These are phyloP conservation scores for Neodon shergylaensis DNA, from an alignment of 2,113 vertebrate species.

Conservation along the genomic window DNA sequence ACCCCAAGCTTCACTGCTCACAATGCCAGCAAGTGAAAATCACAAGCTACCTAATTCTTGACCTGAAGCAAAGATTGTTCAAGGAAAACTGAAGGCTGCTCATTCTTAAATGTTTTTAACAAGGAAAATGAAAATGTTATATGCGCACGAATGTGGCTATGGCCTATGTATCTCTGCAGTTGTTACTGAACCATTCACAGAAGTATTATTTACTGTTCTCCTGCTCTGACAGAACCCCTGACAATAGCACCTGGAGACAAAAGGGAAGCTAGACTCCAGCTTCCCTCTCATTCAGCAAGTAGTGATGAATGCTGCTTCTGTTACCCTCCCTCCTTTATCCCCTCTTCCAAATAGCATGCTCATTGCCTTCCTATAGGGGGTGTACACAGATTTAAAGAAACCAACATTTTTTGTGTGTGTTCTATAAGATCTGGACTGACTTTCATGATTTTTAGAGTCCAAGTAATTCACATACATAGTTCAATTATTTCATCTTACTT, in stretches of 20 bases:
- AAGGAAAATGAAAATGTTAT: slow-evolving; percentile 27
- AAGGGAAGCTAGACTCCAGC: not conserved
- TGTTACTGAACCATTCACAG: not conserved
- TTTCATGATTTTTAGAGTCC: too few species aligned
- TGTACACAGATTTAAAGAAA: too few species aligned
- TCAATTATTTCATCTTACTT: too few species aligned
- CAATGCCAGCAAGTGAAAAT: slow-evolving; percentile 63
- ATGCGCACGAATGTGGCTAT: not conserved
- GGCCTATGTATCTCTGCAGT: not conserved
- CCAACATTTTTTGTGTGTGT: too few species aligned
- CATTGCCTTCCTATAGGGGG: too few species aligned
- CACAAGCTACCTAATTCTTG: slow-evolving; percentile 62
- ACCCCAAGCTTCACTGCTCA: slow-evolving; percentile 32
- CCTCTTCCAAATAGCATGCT: too few species aligned
- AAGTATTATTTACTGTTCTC: too few species aligned
- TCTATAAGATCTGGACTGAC: too few species aligned
- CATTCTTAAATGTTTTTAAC: slow-evolving; percentile 55
- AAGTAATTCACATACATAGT: too few species aligned
- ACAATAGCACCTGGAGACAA: not conserved
- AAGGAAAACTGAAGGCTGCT: slow-evolving; percentile 50
- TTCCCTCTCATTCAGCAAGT: not conserved
- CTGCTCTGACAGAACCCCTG: too few species aligned
- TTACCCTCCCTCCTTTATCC: not conserved
- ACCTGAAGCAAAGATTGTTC: slow-evolving; percentile 70
- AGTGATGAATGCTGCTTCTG: too few species aligned